A percentile compares a stretch with the other conserved stretches of the same genome.
These are phyloP conservation scores for Heliconius hermathena DNA, from an alignment of 1,140 invertebrate genomes.

Conservation along the genomic window DNA sequence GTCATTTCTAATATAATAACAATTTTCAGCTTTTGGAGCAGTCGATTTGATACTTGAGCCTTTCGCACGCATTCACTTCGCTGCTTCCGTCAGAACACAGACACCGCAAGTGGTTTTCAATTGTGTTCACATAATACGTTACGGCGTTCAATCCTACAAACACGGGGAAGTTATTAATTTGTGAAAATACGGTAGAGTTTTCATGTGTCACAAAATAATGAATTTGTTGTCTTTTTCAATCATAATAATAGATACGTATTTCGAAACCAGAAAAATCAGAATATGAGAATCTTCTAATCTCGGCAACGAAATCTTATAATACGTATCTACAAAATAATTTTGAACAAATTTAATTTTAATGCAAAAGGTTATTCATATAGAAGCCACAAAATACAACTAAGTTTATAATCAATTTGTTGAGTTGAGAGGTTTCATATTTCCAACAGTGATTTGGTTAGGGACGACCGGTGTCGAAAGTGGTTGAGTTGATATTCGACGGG, in stretches of 20 bases:
- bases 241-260: not conserved
- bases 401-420: slow-evolving; percentile 20
- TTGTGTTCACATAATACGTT: not conserved
- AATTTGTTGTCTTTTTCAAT: not conserved
- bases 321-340: no score
- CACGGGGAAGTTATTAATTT: not conserved
- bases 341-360: no score
- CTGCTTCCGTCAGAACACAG: not conserved
- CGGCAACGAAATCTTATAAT: not conserved
- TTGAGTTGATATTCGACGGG: slow-evolving; percentile 57
- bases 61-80: not conserved
- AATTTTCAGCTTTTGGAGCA: not conserved
- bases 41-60: not conserved
- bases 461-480: slow-evolving; percentile 19
- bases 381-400: not conserved
- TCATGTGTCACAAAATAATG: not conserved
- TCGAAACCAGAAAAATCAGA: no score
- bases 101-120: not conserved
- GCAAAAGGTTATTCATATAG: not conserved
- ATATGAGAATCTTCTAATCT: not conserved
- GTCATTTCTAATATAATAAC: not conserved
- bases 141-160: not conserved
- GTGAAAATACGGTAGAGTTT: not conserved
- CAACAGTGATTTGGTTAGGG: slow-evolving; percentile 24
- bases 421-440: slow-evolving; percentile 19